A percentile compares a stretch with the other conserved stretches of the same genome.
phyloP scores from a whole-genome alignment of 2,797 vertebrate genomes.

The Hemibagrus guttatus region DNA sequence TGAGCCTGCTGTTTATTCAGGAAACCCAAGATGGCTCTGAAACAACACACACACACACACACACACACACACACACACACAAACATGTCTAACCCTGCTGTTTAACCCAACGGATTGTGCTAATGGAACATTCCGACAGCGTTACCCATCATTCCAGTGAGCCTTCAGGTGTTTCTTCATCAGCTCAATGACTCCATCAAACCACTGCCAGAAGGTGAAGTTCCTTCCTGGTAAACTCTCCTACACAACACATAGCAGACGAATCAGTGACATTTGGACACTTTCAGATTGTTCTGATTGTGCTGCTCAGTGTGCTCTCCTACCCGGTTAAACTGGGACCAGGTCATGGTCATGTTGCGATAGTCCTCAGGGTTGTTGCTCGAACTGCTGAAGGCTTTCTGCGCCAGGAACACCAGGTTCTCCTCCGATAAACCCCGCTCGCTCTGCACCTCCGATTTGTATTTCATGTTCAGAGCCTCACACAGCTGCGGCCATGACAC shows the following conservation, averaged over 20 bases:
- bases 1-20: slow-evolving; percentile 97
- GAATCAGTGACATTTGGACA: neutral
- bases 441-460: slow-evolving; percentile 95
- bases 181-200: slow-evolving; percentile 95
- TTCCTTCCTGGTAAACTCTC: slow-evolving; percentile 93
- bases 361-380: slow-evolving; percentile 88
- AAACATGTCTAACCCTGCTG: neutral
- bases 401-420: slow-evolving; percentile 91
- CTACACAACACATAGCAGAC: slow-evolving; percentile 65
- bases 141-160: slow-evolving; percentile 97
- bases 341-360: slow-evolving; percentile 86
- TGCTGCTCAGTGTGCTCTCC: slow-evolving; percentile 26
- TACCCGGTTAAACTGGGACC: slow-evolving; percentile 97
- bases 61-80: neutral
- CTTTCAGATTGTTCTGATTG: neutral
- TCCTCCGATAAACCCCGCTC: slow-evolving; percentile 89
- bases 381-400: slow-evolving; percentile 90
- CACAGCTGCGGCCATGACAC: slow-evolving; percentile 93
- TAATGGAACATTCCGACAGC: slow-evolving; percentile 1
- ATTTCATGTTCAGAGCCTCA: slow-evolving; percentile 93
- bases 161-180: slow-evolving; percentile 91
- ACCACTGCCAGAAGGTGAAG: slow-evolving; percentile 99
- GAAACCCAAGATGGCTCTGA: slow-evolving; percentile 92
- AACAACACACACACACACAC: neutral
- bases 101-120: neutral